Evolutionary conservation across 2,888 invertebrate genomes (phyloP), one percentile per base, ranked within the genome.

Genomic region (Pseudoips prasinana): DNA sequence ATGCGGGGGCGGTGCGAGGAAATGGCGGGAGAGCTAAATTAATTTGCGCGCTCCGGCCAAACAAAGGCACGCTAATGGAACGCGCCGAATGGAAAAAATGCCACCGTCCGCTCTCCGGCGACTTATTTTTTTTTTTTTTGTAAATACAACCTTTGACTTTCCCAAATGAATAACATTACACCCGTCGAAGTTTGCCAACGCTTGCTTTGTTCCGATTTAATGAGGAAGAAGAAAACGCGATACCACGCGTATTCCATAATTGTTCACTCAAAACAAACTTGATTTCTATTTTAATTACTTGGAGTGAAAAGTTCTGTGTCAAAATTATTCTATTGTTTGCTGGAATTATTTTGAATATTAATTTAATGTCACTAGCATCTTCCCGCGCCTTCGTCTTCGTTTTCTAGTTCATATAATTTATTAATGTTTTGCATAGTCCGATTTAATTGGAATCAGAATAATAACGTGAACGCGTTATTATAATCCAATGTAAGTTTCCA

Each of bases 21-120:
- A 86, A 87, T 86, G 85, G 86, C 86, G 86, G 87, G 85, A 85
- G 85, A 85, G 88, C 87, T 87, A 88, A 87, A 88, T 88, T 87
- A 88, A 88, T 88, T 87, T 88, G 88, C 87, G 87, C 88, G 84
- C 88, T 84, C 80, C 87, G 86, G 84, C 88, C 88, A 88, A 88
- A 88, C 88, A 88, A 88, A 87, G 88, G 87, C 87, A 78, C 87
- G 88, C 88, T 88, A 88, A 88, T 88, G 88, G 88, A 88, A 88
- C 86, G 85, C 87, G 87, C 80, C 87, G 87, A 88, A 88, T 87
- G 84, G 88, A 88, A 86, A 88, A 88, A 88, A 88, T 88, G 88
- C 88, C 88, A 87, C 87, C 88, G 88, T 86, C 86, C 88, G 85
- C 84, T 86, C 85, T 84, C 78, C 69, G 78, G 73, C 74, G 84